A percentile compares a stretch with the other conserved stretches of the same genome.
Conservation (phyloP, 2,888 invertebrate genomes). For the Rhagium mordax region DNA sequence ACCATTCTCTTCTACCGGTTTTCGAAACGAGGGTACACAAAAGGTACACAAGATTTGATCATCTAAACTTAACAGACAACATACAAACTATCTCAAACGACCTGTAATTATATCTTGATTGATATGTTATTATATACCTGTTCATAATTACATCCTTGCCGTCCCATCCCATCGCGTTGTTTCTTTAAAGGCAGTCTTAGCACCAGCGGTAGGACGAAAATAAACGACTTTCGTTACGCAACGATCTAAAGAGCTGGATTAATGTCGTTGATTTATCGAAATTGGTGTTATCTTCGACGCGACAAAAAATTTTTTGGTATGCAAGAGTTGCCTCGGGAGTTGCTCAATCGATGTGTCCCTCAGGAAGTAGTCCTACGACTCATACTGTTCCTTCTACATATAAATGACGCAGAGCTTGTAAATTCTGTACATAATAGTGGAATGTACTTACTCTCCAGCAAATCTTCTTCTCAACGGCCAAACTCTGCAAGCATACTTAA, state of each 20-base stretch:
- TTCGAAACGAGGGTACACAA: conserved; percentile 26
- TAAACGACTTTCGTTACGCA: neutral
- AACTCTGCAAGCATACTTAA: too few relatives aligned
- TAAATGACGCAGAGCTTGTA: too few relatives aligned
- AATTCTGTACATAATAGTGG: too few relatives aligned
- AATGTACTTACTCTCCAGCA: too few relatives aligned
- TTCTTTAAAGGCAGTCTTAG: conserved; percentile 44
- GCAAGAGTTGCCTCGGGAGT: too few relatives aligned
- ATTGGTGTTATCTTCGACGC: too few relatives aligned
- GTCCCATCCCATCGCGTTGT: conserved; percentile 57
- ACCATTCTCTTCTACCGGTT: conserved; percentile 43
- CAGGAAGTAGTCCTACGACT: too few relatives aligned
- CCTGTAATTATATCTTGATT: conserved; percentile 67
- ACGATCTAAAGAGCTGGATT: neutral
- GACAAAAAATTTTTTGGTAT: too few relatives aligned
- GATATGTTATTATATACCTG: conserved; percentile 69
- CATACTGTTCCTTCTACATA: too few relatives aligned
- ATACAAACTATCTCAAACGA: conserved; percentile 53
- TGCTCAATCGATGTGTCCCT: too few relatives aligned
- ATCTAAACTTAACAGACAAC: conserved; percentile 36
- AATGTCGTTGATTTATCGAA: neutral
- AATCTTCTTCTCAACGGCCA: too few relatives aligned
- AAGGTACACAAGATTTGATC: conserved; percentile 29
- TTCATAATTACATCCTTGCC: conserved; percentile 62
- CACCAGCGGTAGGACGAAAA: conserved; percentile 22